phyloP scores from a whole-genome alignment of 1,140 invertebrate species.

The Heliconius himera region DNA sequence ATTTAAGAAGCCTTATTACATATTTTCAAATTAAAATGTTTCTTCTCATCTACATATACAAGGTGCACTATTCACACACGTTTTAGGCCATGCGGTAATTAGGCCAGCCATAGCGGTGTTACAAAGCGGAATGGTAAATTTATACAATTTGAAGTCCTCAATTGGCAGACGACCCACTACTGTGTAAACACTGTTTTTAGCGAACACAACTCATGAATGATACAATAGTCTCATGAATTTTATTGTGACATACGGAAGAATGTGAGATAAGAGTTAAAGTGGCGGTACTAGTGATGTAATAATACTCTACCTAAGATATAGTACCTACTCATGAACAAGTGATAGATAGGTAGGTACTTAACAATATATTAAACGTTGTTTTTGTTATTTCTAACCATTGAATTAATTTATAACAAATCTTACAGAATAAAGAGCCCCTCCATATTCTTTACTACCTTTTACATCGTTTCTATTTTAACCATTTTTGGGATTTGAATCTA shows the following conservation, averaged over 20 bases:
- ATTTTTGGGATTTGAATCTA: too few relatives aligned
- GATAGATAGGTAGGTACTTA: not conserved
- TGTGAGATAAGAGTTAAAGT: constrained; percentile 8
- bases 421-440: too few relatives aligned
- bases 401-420: not conserved
- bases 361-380: not conserved
- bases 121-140: constrained; percentile 1
- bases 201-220: constrained; percentile 28
- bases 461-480: too few relatives aligned
- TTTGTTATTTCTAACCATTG: too few relatives aligned
- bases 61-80: not conserved
- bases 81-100: not conserved
- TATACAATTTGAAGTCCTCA: constrained; percentile 13
- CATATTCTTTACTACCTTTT: too few relatives aligned
- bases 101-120: not conserved
- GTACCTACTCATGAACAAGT: not conserved
- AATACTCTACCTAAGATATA: not conserved
- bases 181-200: constrained; percentile 26
- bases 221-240: constrained; percentile 28
- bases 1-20: too few relatives aligned
- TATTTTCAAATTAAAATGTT: not conserved
- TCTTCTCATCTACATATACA: not conserved
- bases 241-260: constrained; percentile 13
- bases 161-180: constrained; percentile 13
- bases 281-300: not conserved